phyloP scores from a whole-genome alignment of 1,140 invertebrate genomes.

The Zaprionus gabonicus region DNA sequence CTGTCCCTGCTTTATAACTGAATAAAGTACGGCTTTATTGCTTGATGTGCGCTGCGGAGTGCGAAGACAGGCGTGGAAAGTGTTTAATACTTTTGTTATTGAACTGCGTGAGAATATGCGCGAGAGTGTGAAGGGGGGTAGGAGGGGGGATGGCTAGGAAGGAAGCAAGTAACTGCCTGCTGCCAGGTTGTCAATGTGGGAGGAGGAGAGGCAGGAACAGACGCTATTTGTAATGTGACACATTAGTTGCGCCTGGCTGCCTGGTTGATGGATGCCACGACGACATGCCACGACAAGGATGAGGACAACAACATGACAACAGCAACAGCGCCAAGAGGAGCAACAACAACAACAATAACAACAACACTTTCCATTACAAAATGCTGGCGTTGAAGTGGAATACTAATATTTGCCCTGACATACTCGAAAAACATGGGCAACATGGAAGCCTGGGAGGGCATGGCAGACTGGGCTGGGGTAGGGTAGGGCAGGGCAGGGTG shows the following conservation, averaged over 20 bases:
- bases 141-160: not conserved
- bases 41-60: slow-evolving; percentile 51
- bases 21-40: slow-evolving; percentile 70
- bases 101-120: slow-evolving; percentile 43
- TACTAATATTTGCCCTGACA: slow-evolving; percentile 79
- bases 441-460: slow-evolving; percentile 58
- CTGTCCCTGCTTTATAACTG: slow-evolving; percentile 46
- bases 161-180: not conserved
- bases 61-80: slow-evolving; percentile 27
- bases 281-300: slow-evolving; percentile 32
- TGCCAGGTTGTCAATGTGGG: slow-evolving; percentile 17
- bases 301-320: not conserved
- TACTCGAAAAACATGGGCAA: slow-evolving; percentile 60
- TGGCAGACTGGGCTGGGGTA: not conserved
- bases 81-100: slow-evolving; percentile 75
- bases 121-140: not conserved
- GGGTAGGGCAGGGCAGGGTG: not conserved
- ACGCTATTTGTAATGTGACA: slow-evolving; percentile 78
- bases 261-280: slow-evolving; percentile 63
- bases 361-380: slow-evolving; percentile 78
- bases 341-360: slow-evolving; percentile 14
- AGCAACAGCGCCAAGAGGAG: not conserved
- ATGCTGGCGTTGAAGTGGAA: slow-evolving; percentile 80
- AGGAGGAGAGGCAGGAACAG: slow-evolving; percentile 4
- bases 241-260: slow-evolving; percentile 74